Conservation (phyloP, 2,797 vertebrate genomes). For the Peromyscus attwateri region DNA sequence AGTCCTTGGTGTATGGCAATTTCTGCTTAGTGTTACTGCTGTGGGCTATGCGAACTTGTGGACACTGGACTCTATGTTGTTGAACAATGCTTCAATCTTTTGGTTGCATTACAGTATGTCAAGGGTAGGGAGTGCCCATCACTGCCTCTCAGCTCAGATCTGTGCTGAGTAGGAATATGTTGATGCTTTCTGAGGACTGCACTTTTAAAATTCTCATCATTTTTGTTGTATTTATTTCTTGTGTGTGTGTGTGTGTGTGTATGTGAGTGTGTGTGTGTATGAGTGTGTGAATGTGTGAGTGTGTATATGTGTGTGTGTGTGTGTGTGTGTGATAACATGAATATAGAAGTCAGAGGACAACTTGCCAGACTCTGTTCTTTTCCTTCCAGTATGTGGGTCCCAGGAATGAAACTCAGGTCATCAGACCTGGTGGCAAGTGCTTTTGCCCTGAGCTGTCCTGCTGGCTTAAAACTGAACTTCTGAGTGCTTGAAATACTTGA, state of each 20-base stretch:
- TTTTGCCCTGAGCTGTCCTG: neutral
- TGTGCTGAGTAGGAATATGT: neutral
- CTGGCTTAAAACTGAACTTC: neutral
- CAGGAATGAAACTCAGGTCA: neutral
- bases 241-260: neutral
- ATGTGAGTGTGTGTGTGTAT: neutral
- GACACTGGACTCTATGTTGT: neutral
- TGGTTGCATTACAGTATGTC: neutral
- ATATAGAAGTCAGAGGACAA: neutral
- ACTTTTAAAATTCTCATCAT: neutral
- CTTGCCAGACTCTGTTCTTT: neutral
- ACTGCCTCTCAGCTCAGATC: neutral
- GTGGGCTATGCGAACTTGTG: neutral
- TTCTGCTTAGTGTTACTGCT: neutral
- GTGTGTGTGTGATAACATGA: neutral
- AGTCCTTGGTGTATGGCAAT: neutral
- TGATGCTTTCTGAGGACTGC: conserved; percentile 8
- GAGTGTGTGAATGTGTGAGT: neutral
- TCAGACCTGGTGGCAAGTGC: neutral
- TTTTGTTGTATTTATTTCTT: neutral
- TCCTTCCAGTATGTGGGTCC: neutral
- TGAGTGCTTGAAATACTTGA: neutral
- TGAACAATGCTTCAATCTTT: neutral
- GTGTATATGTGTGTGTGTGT: neutral
- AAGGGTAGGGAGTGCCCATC: neutral